These are phyloP conservation scores for Cordilura impudica DNA, from an alignment of 2,888 invertebrate genomes.

Conservation along the genomic window DNA sequence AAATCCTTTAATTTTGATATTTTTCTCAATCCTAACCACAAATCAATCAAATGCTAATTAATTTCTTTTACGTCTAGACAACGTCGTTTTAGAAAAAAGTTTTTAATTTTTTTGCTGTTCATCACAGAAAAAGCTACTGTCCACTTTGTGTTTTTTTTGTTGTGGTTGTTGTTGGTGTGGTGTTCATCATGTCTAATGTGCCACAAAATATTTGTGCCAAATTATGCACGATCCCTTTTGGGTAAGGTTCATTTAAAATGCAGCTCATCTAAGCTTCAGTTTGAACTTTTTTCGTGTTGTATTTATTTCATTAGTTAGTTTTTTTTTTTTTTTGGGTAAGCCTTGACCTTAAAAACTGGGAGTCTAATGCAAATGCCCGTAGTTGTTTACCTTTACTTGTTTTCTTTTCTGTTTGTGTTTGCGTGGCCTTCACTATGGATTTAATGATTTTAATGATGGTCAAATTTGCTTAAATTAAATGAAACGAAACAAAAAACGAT, in stretches of 20 bases:
- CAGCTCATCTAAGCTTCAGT: conserved; percentile 33
- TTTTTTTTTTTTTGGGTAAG: conserved; percentile 7
- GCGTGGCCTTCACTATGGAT: conserved; percentile 36
- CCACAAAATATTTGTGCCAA: conserved; percentile 62
- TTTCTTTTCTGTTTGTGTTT: neutral
- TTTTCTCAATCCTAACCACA: conserved; percentile 21
- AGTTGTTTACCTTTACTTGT: conserved; percentile 7
- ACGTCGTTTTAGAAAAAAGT: neutral
- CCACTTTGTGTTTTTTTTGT: neutral
- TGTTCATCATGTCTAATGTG: conserved; percentile 46
- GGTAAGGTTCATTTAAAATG: conserved; percentile 33
- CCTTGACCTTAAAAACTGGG: conserved; percentile 41
- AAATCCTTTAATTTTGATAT: too few species aligned
- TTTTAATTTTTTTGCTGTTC: conserved; percentile 15
- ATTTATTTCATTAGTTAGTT: neutral
- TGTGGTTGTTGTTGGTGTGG: conserved; percentile 2
- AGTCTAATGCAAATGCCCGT: conserved; percentile 29
- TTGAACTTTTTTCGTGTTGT: neutral
- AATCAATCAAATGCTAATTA: conserved; percentile 55
- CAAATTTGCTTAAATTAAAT: conserved; percentile 46
- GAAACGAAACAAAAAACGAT: neutral
- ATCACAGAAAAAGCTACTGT: conserved; percentile 37
- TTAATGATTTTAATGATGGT: conserved; percentile 61
- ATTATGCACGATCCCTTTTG: conserved; percentile 64
- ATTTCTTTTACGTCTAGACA: conserved; percentile 63